Percentiles rank a stretch among this genome's conserved stretches.
Evolutionary conservation across 1,140 invertebrate species (phyloP).

Genomic region (Sarcophaga bullata): DNA sequence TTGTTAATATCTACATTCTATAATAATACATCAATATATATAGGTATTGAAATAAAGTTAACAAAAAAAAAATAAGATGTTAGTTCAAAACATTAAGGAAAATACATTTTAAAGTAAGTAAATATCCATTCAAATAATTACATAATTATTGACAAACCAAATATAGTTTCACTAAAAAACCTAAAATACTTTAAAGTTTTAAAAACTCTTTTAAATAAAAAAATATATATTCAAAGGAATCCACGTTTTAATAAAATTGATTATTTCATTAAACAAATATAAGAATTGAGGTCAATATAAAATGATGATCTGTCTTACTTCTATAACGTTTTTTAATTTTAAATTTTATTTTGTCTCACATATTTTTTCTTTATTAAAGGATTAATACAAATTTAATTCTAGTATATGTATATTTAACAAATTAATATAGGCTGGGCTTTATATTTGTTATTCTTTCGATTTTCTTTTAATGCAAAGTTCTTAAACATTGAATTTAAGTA

Average conservation of each 20-base stretch:
- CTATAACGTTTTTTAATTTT: neutral
- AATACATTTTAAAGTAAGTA: neutral
- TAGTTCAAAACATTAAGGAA: conserved; percentile 12
- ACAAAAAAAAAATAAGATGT: conserved; percentile 6
- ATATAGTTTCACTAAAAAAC: neutral
- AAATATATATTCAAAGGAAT: neutral
- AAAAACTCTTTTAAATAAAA: conserved; percentile 8
- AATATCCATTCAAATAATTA: conserved; percentile 10
- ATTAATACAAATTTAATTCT: conserved; percentile 33
- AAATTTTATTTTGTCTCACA: conserved; percentile 7
- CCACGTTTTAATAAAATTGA: neutral
- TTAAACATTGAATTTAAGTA: conserved; percentile 28
- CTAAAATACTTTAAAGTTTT: neutral
- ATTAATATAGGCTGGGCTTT: conserved; percentile 30
- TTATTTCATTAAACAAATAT: conserved; percentile 22
- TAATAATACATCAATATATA: conserved; percentile 39
- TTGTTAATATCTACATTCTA: conserved; percentile 40
- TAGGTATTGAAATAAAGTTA: conserved; percentile 27
- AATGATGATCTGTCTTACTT: conserved; percentile 1
- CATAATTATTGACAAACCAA: neutral
- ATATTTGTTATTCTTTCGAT: neutral
- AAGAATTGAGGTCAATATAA: conserved; percentile 19
- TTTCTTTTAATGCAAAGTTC: conserved; percentile 13
- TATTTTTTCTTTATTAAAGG: neutral
- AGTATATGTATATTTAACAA: conserved; percentile 26